Base-by-base conservation (phyloP, 2,888 invertebrate genomes). In the Lottia gigantea region DNA sequence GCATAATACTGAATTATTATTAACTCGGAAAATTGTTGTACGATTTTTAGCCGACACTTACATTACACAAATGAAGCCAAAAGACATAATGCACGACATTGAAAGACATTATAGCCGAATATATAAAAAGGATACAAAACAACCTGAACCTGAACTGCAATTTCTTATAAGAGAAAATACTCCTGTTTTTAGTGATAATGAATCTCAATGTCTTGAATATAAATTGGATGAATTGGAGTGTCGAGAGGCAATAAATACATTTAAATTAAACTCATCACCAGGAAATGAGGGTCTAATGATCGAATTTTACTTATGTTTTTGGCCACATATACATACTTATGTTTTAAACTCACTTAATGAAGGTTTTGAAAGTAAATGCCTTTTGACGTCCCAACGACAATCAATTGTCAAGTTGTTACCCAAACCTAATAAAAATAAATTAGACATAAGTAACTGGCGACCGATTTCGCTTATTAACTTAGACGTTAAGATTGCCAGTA, bases 341-440 rank as follows among this genome's bases (percentile, higher is more conserved):
- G 49, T 49, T 49, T 19, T 49, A 19, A 19, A 49, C 49, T 49
- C 49, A 49, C 19, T 49, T 7, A 49, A 49, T 49, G 49, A 49
- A 15, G 49, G 49, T 2, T 49, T 49, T 49, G 49, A 49, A 49
- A 16, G 14, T 16, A 19, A 49, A 49, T 55, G 55, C n/a, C 19
- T 19, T 31, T 31, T 6, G 31, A 31, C 31, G 6, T 31, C 31
- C 31, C 31, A 31, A 31, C 31, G 31, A 6, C 31, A 31, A 47
- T 67, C 31, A 2, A 31, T 31, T n/a, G 67, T 67, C 31, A 49
- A 66, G 2, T 14, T 67, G 1, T n/a, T 67, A 26, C 71, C 67
- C 3, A 71, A 68, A 45, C 66, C 68, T 26, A 46, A 72, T 62
- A 68, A 68, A 64, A 64, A 46, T n/a, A 62, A 64, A 19, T 15